Evolutionary conservation across 2,888 invertebrate genomes (phyloP).

Genomic region (Cactoblastis cactorum): DNA sequence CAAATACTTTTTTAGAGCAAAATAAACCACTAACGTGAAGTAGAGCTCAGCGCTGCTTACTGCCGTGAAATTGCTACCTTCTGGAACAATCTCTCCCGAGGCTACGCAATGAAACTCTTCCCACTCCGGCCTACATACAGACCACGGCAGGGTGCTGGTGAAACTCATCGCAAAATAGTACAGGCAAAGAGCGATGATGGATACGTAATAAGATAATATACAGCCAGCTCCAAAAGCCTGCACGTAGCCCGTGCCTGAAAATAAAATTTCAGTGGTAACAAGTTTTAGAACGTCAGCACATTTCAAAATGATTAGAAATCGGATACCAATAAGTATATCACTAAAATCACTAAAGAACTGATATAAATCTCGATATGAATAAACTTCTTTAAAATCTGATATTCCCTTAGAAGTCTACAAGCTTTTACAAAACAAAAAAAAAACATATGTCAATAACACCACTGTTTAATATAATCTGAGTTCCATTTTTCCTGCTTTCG

Average conservation of each 20-base stretch:
- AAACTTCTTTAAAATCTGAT: too few species aligned
- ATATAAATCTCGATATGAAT: too few species aligned
- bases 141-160: constrained; percentile 85
- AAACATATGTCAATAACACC: too few species aligned
- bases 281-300: too few species aligned
- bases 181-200: constrained; percentile 85
- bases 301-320: too few species aligned
- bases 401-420: too few species aligned
- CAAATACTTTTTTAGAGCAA: not conserved
- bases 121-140: constrained; percentile 82
- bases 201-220: constrained; percentile 88
- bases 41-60: constrained; percentile 80
- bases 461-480: too few species aligned
- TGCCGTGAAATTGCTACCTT: constrained; percentile 30
- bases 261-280: too few species aligned
- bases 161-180: constrained; percentile 87
- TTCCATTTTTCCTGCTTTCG: too few species aligned
- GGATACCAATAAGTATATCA: too few species aligned
- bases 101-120: constrained; percentile 54
- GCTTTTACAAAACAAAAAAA: too few species aligned
- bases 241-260: constrained; percentile 84
- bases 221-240: constrained; percentile 81
- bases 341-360: too few species aligned
- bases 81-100: constrained; percentile 45
- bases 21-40: constrained; percentile 69